A percentile compares a stretch with the other conserved stretches of the same genome.
phyloP scores from a whole-genome alignment of 2,797 vertebrate genomes.

The Ctenochaetus hawaiiensis region DNA sequence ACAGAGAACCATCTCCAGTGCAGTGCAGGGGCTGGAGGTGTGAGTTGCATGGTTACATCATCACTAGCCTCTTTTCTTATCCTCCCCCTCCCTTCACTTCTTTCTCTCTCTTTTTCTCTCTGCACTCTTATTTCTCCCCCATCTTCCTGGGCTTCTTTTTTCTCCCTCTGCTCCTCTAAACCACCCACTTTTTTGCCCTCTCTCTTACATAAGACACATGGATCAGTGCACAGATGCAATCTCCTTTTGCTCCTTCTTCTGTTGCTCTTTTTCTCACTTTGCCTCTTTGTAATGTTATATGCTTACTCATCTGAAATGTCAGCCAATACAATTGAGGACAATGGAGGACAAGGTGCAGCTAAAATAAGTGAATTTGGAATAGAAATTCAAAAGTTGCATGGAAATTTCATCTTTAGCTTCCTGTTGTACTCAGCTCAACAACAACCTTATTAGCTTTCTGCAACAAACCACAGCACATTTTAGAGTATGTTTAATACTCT shows the following conservation, averaged over 20 bases:
- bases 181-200: constrained; percentile 37
- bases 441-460: too few relatives aligned
- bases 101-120: constrained; percentile 33
- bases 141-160: constrained; percentile 25
- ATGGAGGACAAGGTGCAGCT: not conserved
- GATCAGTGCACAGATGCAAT: constrained; percentile 23
- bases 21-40: constrained; percentile 47
- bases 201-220: constrained; percentile 65
- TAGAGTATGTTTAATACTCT: too few relatives aligned
- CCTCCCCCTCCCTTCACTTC: constrained; percentile 24
- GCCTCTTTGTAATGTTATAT: constrained; percentile 10
- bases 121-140: constrained; percentile 25
- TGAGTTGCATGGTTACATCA: constrained; percentile 69
- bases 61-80: constrained; percentile 55
- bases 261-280: not conserved
- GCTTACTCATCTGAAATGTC: constrained; percentile 13
- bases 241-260: constrained; percentile 13
- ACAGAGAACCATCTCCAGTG: constrained; percentile 34
- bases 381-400: constrained; percentile 17
- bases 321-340: constrained; percentile 9
- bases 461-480: too few relatives aligned
- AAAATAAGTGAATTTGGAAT: not conserved
- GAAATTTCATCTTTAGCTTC: constrained; percentile 19
- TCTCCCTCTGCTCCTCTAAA: constrained; percentile 31
- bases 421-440: not conserved